phyloP scores from a whole-genome alignment of 2,888 invertebrate genomes.

The Yponomeuta plumbellus region DNA sequence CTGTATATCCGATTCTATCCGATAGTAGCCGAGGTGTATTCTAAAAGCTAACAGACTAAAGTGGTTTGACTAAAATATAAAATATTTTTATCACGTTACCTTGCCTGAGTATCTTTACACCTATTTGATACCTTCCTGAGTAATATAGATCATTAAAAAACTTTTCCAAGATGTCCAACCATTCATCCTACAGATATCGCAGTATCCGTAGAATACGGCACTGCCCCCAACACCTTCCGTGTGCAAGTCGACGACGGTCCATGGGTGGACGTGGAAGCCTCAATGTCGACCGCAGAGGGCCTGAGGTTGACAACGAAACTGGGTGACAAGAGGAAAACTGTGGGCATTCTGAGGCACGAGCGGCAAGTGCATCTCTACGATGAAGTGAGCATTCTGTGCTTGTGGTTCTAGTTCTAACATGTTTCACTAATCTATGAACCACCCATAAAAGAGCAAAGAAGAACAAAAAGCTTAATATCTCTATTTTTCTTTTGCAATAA shows the following conservation, averaged over 20 bases:
- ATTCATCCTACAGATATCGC: slow-evolving; percentile 54
- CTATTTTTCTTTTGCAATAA: too few relatives aligned
- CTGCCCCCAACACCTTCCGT: slow-evolving; percentile 45
- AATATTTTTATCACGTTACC: too few relatives aligned
- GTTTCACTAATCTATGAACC: too few relatives aligned
- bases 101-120: too few relatives aligned
- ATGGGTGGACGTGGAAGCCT: slow-evolving; percentile 71
- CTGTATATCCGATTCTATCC: too few relatives aligned
- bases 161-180: background rate
- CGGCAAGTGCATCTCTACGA: slow-evolving; percentile 61
- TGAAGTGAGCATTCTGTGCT: slow-evolving; percentile 39
- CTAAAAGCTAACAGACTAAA: too few relatives aligned
- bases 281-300: slow-evolving; percentile 38
- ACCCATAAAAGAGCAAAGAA: too few relatives aligned
- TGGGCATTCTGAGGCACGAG: slow-evolving; percentile 51
- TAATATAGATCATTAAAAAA: background rate
- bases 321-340: slow-evolving; percentile 48
- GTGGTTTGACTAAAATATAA: too few relatives aligned
- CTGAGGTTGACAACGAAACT: slow-evolving; percentile 44
- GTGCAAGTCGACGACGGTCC: slow-evolving; percentile 67
- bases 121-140: too few relatives aligned
- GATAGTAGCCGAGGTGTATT: too few relatives aligned
- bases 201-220: slow-evolving; percentile 75
- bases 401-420: background rate
- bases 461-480: too few relatives aligned